Percentiles rank a stretch among this genome's conserved stretches.
These are phyloP conservation scores for Xenopus tropicalis DNA, from an alignment of 2,113 vertebrate species.

Conservation along the genomic window DNA sequence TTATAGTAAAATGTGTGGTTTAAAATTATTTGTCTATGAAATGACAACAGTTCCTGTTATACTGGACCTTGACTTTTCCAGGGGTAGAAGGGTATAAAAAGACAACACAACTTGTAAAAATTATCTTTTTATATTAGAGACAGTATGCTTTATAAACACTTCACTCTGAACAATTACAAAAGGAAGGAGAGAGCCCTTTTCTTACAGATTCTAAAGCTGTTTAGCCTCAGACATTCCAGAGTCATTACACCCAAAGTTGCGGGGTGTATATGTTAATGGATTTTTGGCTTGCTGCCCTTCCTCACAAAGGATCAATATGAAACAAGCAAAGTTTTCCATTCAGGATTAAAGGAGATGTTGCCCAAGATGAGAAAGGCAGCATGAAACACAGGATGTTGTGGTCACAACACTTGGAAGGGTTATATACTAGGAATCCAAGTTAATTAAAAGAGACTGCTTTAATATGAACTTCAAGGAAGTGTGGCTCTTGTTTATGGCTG, in stretches of 20 bases:
- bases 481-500: conserved; percentile 16
- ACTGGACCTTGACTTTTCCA: too few species aligned
- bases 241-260: conserved; percentile 20
- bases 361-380: conserved; percentile 46
- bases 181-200: too few species aligned
- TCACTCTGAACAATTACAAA: too few species aligned
- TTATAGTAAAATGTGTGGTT: too few species aligned
- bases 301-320: conserved; percentile 48
- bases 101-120: too few species aligned
- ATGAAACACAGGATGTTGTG: conserved; percentile 51
- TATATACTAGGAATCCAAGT: conserved; percentile 56
- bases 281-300: conserved; percentile 46
- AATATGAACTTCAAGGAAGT: conserved; percentile 29
- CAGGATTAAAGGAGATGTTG: conserved; percentile 57
- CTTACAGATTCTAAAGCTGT: conserved; percentile 7
- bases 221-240: conserved; percentile 38
- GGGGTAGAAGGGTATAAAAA: too few species aligned
- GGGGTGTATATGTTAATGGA: conserved; percentile 34
- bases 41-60: too few species aligned
- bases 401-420: conserved; percentile 49
- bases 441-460: conserved; percentile 58
- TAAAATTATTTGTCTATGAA: too few species aligned
- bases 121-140: too few species aligned
- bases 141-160: too few species aligned
- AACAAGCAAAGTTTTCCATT: conserved; percentile 55